phyloP scores from a whole-genome alignment of 2,888 invertebrate species.

The Petrolisthes manimaculis region DNA sequence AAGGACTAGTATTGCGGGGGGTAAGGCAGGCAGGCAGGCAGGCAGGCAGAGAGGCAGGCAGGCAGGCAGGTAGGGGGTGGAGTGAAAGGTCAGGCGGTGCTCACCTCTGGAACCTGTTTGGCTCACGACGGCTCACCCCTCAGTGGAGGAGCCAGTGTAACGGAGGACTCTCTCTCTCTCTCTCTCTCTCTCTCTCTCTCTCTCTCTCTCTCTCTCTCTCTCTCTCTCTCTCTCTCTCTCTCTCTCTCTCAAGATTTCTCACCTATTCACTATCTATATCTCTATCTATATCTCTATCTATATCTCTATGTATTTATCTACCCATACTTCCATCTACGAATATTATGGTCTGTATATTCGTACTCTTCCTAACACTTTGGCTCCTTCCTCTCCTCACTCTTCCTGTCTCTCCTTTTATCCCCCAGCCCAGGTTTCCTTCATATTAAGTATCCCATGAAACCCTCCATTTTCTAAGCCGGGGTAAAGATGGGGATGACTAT shows the following conservation, averaged over 20 bases:
- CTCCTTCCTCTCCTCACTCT: neutral
- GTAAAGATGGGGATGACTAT: no score
- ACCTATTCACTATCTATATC: no score
- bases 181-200: neutral
- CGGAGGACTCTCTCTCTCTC: neutral
- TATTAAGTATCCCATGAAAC: neutral
- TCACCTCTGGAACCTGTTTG: neutral
- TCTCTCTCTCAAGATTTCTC: no score
- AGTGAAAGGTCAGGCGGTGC: neutral
- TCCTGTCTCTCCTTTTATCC: neutral
- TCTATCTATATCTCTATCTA: no score
- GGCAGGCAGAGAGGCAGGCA: neutral
- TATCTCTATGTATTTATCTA: no score
- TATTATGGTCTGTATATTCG: neutral
- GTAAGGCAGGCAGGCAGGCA: neutral
- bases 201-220: slow-evolving; percentile 18
- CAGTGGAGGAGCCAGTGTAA: no score
- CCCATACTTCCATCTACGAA: no score
- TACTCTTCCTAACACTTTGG: neutral
- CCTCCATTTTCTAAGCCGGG: no score
- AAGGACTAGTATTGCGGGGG: neutral
- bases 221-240: neutral
- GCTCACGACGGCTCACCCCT: no score
- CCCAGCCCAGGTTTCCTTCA: neutral
- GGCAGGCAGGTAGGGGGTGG: neutral